Evolutionary conservation across 2,113 vertebrate species (phyloP), one percentile per base, ranked within the genome.

Genomic region (Todiramphus chloris): DNA sequence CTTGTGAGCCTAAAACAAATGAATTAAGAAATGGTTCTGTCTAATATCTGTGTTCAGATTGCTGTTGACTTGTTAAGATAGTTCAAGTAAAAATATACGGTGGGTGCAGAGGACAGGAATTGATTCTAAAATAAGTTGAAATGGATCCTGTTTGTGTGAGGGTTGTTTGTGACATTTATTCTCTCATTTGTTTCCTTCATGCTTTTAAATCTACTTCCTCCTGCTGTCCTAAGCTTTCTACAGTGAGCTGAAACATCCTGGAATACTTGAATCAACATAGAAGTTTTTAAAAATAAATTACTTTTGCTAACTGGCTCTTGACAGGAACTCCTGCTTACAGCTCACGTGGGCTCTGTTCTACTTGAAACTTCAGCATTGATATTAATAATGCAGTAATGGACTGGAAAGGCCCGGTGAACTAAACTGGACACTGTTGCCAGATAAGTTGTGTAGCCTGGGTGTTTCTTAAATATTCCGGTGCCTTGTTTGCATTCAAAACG

Each of bases 131-230:
- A 33, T 51, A 46, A 73, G 33, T 58, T 93, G 91, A 78, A 83
- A 62, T 37, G 76, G 75, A 94, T 76, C 81, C 77, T 88, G 86
- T 89, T 93, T 63, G 43, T 80, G 37, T 51, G 55, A 79, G 88
- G 76, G 53, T 96, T 75, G 48, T 93, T 86, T 89, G 68, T 62
- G 83, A 48, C 74, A 93, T 60, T 74, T 75, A 23, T 20, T 83
- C 67, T 76, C 82, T 91, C 68, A 14, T 83, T 84, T 83, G 81
- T 94, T 96, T 96, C 92, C 96, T 95, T 87, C 56, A 13, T 95
- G 93, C 70, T 75, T 95, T 83, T 89, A 79, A 94, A 91, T 63
- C 28, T 68, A 60, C 73, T 97, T 97, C 96, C 94, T 96, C 77
- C 90, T 92, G 84, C 96, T 96, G 94, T 87, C 85, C 90, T 41